Evolutionary conservation across 2,797 vertebrate species (phyloP).

Genomic region (Brachyrhaphis roseni): DNA sequence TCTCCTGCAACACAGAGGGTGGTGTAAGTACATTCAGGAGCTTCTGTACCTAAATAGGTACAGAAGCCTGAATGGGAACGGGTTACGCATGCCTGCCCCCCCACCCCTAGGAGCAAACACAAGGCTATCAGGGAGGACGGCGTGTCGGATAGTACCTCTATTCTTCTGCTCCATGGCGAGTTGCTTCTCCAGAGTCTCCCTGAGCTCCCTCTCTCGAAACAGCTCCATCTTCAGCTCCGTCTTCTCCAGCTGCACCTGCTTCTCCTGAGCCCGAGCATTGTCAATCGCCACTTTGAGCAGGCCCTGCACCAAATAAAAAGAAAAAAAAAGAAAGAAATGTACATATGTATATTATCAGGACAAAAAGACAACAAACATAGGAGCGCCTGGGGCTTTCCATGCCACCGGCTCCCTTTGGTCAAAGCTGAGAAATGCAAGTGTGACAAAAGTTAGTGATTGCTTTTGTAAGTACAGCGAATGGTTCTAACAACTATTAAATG

Average conservation of each 20-base stretch:
- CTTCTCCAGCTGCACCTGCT: slow-evolving; percentile 99
- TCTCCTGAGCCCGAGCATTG: slow-evolving; percentile 98
- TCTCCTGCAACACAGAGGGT: slow-evolving; percentile 37
- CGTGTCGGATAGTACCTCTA: slow-evolving; percentile 85
- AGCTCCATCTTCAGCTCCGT: slow-evolving; percentile 99
- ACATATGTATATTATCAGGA: slow-evolving; percentile 3
- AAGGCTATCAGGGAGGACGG: slow-evolving; percentile 35
- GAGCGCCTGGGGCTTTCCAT: no score
- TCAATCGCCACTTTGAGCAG: slow-evolving; percentile 99
- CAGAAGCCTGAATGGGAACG: slow-evolving; percentile 27
- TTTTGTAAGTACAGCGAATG: neutral
- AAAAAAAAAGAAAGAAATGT: slow-evolving; percentile 25
- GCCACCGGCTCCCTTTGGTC: slow-evolving; percentile 36
- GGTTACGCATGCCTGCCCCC: slow-evolving; percentile 3
- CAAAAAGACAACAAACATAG: neutral
- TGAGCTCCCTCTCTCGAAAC: slow-evolving; percentile 96
- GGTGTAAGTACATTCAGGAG: slow-evolving; percentile 31
- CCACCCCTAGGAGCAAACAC: slow-evolving; percentile 15
- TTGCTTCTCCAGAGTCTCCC: slow-evolving; percentile 98
- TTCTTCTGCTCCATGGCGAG: slow-evolving; percentile 99
- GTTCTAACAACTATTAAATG: neutral
- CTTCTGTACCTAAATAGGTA: slow-evolving; percentile 25
- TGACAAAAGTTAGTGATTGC: neutral
- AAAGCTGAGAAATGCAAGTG: slow-evolving; percentile 44
- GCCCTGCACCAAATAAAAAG: slow-evolving; percentile 79